Conservation (phyloP, 2,888 invertebrate genomes). For the Xylocampa areola region DNA sequence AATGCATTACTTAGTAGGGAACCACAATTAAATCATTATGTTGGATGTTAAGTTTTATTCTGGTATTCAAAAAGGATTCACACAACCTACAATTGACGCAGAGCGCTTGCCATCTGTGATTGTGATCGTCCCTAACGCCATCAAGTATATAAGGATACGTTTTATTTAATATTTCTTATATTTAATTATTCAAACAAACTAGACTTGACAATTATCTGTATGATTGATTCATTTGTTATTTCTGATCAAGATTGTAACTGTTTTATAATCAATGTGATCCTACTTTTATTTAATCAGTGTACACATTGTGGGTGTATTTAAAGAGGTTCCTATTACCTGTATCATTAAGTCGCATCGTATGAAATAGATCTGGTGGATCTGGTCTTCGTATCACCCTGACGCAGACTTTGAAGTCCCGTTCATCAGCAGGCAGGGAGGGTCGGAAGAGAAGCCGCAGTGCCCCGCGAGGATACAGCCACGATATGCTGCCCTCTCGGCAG, state of each 20-base stretch:
- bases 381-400: conserved; percentile 89
- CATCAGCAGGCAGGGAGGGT: conserved; percentile 89
- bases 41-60: conserved; percentile 23
- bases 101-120: conserved; percentile 56
- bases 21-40: conserved; percentile 30
- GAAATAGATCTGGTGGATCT: conserved; percentile 90
- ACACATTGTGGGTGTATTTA: too few relatives aligned
- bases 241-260: too few relatives aligned
- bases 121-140: conserved; percentile 45
- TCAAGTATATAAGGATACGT: conserved; percentile 15
- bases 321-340: conserved; percentile 66
- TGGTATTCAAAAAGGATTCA: conserved; percentile 42
- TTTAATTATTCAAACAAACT: too few relatives aligned
- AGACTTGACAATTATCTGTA: too few relatives aligned
- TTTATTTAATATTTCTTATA: conserved; percentile 3
- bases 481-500: conserved; percentile 92
- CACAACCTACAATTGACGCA: conserved; percentile 31
- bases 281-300: too few relatives aligned
- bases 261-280: too few relatives aligned
- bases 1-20: conserved; percentile 34
- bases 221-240: too few relatives aligned
- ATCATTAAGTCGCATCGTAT: conserved; percentile 74
- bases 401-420: conserved; percentile 92
- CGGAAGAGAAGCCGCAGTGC: conserved; percentile 92
- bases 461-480: conserved; percentile 94